These are phyloP conservation scores for Mystacornis crossleyi DNA, from an alignment of 2,113 vertebrate species.

Conservation along the genomic window DNA sequence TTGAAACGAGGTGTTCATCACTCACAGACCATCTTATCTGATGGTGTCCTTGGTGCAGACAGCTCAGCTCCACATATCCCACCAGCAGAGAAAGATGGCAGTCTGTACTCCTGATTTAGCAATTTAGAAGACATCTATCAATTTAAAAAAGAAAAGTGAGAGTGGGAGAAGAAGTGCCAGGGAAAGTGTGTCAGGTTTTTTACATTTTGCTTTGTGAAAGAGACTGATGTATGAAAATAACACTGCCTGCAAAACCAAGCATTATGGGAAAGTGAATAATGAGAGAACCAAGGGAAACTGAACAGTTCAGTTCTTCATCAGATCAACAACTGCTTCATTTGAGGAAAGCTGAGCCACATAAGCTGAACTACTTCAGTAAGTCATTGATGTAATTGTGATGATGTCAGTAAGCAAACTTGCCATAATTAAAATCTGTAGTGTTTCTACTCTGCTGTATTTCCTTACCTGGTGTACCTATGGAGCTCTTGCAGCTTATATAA, in stretches of 20 bases:
- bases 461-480: neutral
- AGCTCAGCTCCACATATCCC: neutral
- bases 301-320: neutral
- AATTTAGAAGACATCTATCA: neutral
- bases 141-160: neutral
- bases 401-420: neutral
- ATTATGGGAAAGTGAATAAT: neutral
- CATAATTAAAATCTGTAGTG: neutral
- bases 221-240: neutral
- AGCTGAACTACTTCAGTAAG: neutral
- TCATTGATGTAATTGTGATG: neutral
- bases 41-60: neutral
- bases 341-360: neutral
- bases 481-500: neutral
- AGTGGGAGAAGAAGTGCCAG: neutral
- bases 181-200: neutral
- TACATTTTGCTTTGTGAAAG: neutral
- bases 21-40: neutral
- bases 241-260: neutral
- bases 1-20: neutral
- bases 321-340: neutral
- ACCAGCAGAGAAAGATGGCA: neutral
- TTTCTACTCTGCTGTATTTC: neutral
- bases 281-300: neutral
- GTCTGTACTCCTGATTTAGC: neutral